Evolutionary conservation across 1,140 invertebrate genomes (phyloP).

Genomic region (Cylas formicarius): DNA sequence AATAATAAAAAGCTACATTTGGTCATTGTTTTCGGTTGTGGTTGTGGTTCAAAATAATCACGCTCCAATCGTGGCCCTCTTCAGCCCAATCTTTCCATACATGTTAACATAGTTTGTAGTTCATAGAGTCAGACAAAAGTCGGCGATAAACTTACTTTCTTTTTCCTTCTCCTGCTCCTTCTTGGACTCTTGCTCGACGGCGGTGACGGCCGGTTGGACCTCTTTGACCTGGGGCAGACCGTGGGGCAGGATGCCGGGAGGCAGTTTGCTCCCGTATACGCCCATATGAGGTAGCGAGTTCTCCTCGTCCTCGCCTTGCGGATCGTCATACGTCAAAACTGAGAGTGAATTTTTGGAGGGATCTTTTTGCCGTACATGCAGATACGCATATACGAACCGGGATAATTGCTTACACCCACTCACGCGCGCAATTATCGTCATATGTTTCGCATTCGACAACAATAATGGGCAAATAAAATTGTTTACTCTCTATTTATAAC

Average conservation of each 20-base stretch:
- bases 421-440: too few relatives aligned
- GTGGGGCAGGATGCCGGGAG: conserved; percentile 84
- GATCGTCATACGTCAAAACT: conserved; percentile 99
- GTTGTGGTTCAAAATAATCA: too few relatives aligned
- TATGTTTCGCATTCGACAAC: too few relatives aligned
- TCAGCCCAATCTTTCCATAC: too few relatives aligned
- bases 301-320: conserved; percentile 92
- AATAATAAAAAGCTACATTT: too few relatives aligned
- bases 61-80: too few relatives aligned
- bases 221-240: conserved; percentile 93
- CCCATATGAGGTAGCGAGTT: conserved; percentile 67
- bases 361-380: conserved; percentile 31
- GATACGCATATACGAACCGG: conserved; percentile 10
- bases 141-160: conserved; percentile 47
- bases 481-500: too few relatives aligned
- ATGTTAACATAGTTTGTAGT: too few relatives aligned
- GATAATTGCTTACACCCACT: conserved; percentile 11
- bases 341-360: conserved; percentile 74
- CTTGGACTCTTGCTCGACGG: conserved; percentile 65
- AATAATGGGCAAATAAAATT: too few relatives aligned
- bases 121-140: not conserved
- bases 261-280: conserved; percentile 74
- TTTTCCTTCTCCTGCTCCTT: conserved; percentile 58
- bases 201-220: conserved; percentile 81
- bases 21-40: too few relatives aligned